Evolutionary conservation across 2,113 vertebrate species (phyloP).

Genomic region (Spea multiplicata): DNA sequence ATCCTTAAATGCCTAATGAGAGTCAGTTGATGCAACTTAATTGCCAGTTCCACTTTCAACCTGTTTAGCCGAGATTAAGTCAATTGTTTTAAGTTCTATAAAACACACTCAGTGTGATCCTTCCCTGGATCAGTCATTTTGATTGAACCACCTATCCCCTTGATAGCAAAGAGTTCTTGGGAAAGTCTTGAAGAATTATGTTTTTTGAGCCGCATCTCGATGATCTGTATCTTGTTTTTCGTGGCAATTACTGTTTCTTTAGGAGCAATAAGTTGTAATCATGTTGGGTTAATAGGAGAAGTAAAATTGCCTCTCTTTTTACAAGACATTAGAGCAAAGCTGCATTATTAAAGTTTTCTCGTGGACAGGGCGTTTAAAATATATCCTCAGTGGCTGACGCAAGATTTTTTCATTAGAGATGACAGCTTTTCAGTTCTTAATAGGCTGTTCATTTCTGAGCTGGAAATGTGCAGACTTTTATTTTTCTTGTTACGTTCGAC

Average conservation of each 20-base stretch:
- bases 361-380: constrained; percentile 82
- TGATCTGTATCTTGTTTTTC: too few relatives aligned
- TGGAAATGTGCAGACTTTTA: constrained; percentile 68
- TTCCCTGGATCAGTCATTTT: too few relatives aligned
- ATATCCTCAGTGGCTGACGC: constrained; percentile 77
- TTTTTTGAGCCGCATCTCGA: too few relatives aligned
- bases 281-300: constrained; percentile 96
- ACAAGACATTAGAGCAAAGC: constrained; percentile 82
- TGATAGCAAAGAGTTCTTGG: too few relatives aligned
- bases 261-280: constrained; percentile 88
- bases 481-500: constrained; percentile 60
- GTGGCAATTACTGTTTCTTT: too few relatives aligned
- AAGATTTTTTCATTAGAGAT: constrained; percentile 77
- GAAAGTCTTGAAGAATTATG: too few relatives aligned
- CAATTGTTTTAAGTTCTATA: too few relatives aligned
- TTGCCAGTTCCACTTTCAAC: too few relatives aligned
- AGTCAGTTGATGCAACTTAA: not conserved
- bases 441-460: constrained; percentile 79
- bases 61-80: too few relatives aligned
- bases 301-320: constrained; percentile 87
- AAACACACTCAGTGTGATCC: too few relatives aligned
- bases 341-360: constrained; percentile 81
- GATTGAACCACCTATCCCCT: too few relatives aligned
- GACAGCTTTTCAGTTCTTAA: constrained; percentile 90
- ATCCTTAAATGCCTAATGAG: not conserved